Base-by-base conservation (phyloP, 2,888 invertebrate genomes). In the Tortricodes alternella region DNA sequence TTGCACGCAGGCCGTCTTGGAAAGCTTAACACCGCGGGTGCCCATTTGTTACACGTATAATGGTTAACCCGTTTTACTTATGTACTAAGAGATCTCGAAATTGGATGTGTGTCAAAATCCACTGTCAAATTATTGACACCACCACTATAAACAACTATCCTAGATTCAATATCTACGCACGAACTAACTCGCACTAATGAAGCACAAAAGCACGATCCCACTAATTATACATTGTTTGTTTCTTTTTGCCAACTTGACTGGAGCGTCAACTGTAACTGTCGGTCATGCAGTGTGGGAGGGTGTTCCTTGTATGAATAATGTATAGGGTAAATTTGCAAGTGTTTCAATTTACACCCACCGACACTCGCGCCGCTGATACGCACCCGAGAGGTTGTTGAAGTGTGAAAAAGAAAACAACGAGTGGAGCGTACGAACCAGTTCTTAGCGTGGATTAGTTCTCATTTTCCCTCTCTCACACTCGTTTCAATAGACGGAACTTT, bases 301-400 rank as follows among this genome's bases (percentile, higher is more conserved):
- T 85, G 86, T 89, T 87, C 80, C 82, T 75, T 62, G 71, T 76
- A 89, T 90, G 89, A 89, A 90, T 90, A 89, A 89, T 89, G 87
- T 86, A 90, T 88, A 77, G 85, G 74, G 86, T 83, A 87, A 89
- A 90, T 89, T 90, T 89, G 89, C 89, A 88, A 90, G 89, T 90
- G 89, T 90, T 89, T 90, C 89, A 89, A 90, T 90, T 90, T 89
- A 89, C 89, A 83, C 89, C 88, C 84, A 76, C 76, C 85, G 79
- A 76, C 83, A 83, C 85, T 85, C 81, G 74, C 74, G 74, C 76
- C 76, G 78, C 74, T 77, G 82, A 78, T 85, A 86, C 85, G 84
- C 82, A 83, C 78, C 73, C 74, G 75, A 80, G 83, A 79, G 71
- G 66, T 66, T 73, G 84, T 78, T 87, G 83, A 83, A 88, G 88